Base-by-base conservation (phyloP, 2,797 vertebrate species). In the Neostethus bicornis region DNA sequence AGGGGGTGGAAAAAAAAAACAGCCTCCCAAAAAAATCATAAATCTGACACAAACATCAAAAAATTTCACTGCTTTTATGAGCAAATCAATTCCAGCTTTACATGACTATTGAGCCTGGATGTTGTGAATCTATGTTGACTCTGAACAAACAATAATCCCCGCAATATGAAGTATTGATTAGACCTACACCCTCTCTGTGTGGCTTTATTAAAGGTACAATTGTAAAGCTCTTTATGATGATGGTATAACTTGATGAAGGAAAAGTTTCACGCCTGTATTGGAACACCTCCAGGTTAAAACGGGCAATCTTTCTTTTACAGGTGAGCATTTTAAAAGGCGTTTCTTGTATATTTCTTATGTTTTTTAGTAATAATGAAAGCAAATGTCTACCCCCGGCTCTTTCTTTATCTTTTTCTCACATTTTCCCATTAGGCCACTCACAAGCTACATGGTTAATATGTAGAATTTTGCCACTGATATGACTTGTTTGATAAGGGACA, bases 81-180 rank as follows among this genome's bases (percentile, higher is more conserved):
- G 72, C 73, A 77, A 83, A 88, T 88, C 83, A 81, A 86, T 83
- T 79, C 21, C 25, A 73, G 63, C 70, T 80, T 87, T 84, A 86
- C 83, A 77, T 83, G 76, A 73, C 53, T 77, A 69, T 74, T 14
- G 74, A 81, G 73, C 66, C 70, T 51, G 31, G 68, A 67, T 80
- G 79, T 80, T 85, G 83, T 71, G 69, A 83, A 81, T 85, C 79
- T 58, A 31, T 66, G 72, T 75, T 64, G 76, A 80, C 79, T 81
- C 77, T 68, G 61, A 83, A 75, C 80, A 79, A 81, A 85, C 83
- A 86, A 84, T 87, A 86, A 86, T 85, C 80, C 77, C 62, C 3
- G n/a, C 73, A 61, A 85, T 86, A 88, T 88, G 83, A 86, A 81
- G 73, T 89, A 89, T 88, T 83, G 87, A 88, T 89, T 83, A 79